phyloP scores from a whole-genome alignment of 2,113 vertebrate genomes.

The Gobio gobio region DNA sequence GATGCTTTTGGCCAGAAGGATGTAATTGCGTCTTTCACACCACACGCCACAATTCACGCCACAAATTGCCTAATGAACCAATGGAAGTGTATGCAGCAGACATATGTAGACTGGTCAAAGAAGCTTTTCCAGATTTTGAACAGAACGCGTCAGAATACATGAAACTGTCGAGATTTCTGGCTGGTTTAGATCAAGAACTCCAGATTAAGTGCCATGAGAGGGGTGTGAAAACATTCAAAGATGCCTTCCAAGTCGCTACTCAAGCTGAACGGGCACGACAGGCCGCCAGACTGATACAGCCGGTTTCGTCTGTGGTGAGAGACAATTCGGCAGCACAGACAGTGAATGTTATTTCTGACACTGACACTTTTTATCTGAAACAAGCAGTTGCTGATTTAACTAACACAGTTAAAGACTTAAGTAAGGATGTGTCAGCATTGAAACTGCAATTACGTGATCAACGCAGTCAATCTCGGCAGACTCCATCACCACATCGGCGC shows the following conservation, averaged over 20 bases:
- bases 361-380: too few relatives aligned
- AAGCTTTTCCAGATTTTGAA: too few relatives aligned
- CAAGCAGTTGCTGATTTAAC: neutral
- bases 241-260: neutral
- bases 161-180: too few relatives aligned
- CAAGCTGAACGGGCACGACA: slow-evolving; percentile 2
- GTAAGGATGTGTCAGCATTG: neutral
- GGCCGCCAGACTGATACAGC: slow-evolving; percentile 18
- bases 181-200: too few relatives aligned
- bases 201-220: neutral
- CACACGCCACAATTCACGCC: too few relatives aligned
- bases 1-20: too few relatives aligned
- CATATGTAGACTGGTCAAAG: too few relatives aligned
- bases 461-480: neutral
- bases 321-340: neutral
- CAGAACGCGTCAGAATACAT: too few relatives aligned
- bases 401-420: slow-evolving; percentile 18
- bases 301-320: neutral
- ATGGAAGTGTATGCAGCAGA: too few relatives aligned
- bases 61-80: too few relatives aligned
- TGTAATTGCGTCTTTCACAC: too few relatives aligned
- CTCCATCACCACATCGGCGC: neutral
- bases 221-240: slow-evolving; percentile 8
- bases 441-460: neutral
- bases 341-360: slow-evolving; percentile 5